Base-by-base conservation (phyloP, 1,140 invertebrate genomes). In the Reticulitermes speratus region DNA sequence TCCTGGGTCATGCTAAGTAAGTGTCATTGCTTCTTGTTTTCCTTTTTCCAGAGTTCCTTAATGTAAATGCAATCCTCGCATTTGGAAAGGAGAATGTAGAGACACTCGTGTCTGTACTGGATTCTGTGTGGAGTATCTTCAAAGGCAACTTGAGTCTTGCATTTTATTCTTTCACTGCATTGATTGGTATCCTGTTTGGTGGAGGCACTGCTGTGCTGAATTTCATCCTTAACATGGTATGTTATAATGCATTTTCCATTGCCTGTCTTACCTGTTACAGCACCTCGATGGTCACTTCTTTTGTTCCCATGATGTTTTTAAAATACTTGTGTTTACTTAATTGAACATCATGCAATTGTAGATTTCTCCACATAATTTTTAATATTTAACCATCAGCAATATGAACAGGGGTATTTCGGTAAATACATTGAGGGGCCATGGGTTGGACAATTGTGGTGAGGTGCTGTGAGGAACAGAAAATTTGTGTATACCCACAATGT, bases 151-250 rank as follows among this genome's bases (percentile, higher is more conserved):
- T 99, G 88, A 97, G 95, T 25, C 92, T 99, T n/a, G 94, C 98
- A n/a, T 91, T 98, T 16, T 95, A 95, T 55, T 94, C 97, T 5
- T 89, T 98, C 3, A 97, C 96, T 3, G 96, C 98, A 21, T 94
- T 97, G 75, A 91, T 99, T 12, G 98, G 97, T 6, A 90, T 99
- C 21, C 89, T 99, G 83, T 93, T 99, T 83, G 97, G 97, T 86
- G 98, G 98, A 59, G 97, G 98, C 87, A 96, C 98, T 32, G 97
- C 98, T 21, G 94, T 99, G 85, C 93, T 99, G 84, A 99, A 99
- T 91, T 98, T 99, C 90, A 93, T 97, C 86, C 93, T 99, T 38
- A 97, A 97, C 90, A 94, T 97, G 92, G 97, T 98, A 92, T 94
- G 93, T 93, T 38, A 25, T 45, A 38, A 19, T 25, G 52, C 38